Percentiles rank a stretch among this genome's conserved stretches.
phyloP scores from a whole-genome alignment of 1,140 invertebrate species.

The Cyclargus thomasi region DNA sequence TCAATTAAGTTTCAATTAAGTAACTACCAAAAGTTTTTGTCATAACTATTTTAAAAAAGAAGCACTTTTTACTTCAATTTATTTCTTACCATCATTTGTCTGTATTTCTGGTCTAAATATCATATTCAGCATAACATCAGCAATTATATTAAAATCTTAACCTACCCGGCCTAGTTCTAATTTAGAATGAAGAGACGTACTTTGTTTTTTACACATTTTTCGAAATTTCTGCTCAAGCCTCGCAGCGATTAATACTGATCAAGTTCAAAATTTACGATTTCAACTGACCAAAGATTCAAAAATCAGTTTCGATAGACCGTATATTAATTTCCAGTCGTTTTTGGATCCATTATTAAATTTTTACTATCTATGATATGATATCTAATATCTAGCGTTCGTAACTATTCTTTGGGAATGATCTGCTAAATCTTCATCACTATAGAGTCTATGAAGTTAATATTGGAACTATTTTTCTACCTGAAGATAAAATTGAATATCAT shows the following conservation, averaged over 20 bases:
- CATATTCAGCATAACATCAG: not conserved
- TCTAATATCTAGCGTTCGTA: not conserved
- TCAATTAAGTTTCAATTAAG: too few relatives aligned
- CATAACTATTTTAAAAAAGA: not conserved
- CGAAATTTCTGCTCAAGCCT: slow-evolving; percentile 36
- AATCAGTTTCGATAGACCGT: not conserved
- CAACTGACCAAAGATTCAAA: not conserved
- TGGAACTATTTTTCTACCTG: not conserved
- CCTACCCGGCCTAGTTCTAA: slow-evolving; percentile 64
- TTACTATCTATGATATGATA: slow-evolving; percentile 1
- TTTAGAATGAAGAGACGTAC: slow-evolving; percentile 63
- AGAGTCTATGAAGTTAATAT: not conserved
- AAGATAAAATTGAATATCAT: not conserved
- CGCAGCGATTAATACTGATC: slow-evolving; percentile 29
- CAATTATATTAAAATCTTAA: slow-evolving; percentile 32
- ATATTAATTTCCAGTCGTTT: not conserved
- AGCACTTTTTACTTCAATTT: not conserved
- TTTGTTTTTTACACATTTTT: slow-evolving; percentile 35
- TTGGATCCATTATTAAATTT: not conserved
- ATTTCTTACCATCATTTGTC: not conserved
- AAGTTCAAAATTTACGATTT: not conserved
- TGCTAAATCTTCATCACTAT: not conserved
- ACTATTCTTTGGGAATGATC: not conserved
- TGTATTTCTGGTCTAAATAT: not conserved
- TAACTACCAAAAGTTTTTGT: too few relatives aligned